Evolutionary conservation across 2,888 invertebrate species (phyloP).

Genomic region (Drosophila subsilvestris): DNA sequence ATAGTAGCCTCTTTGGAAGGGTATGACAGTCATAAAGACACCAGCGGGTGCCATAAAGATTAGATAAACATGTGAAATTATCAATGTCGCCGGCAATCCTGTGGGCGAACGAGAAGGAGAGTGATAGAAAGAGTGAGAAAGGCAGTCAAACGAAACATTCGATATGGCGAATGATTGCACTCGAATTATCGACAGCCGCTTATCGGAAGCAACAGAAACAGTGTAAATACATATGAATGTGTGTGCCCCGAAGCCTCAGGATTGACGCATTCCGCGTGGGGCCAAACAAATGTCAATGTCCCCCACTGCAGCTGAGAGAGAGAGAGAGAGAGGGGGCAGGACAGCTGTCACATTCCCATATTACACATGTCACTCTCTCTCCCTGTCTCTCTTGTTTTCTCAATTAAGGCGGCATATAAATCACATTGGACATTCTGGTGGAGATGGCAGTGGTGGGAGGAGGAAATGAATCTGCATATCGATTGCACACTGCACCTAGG

Average conservation of each 20-base stretch:
- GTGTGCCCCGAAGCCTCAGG: background rate
- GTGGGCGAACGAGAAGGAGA: constrained; percentile 20
- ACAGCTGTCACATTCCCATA: constrained; percentile 37
- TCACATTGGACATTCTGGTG: constrained; percentile 35
- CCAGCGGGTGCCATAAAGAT: constrained; percentile 63
- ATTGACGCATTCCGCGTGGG: constrained; percentile 37
- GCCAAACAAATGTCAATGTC: constrained; percentile 44
- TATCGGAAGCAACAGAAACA: constrained; percentile 7
- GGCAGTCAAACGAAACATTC: constrained; percentile 18
- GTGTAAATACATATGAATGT: background rate
- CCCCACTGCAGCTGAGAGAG: constrained; percentile 13
- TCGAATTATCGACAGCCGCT: constrained; percentile 56
- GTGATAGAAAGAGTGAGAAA: constrained; percentile 2
- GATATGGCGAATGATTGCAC: constrained; percentile 54
- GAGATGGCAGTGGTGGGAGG: background rate
- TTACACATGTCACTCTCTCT: constrained; percentile 42
- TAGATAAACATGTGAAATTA: constrained; percentile 73
- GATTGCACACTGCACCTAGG: constrained; percentile 27
- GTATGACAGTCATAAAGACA: constrained; percentile 48
- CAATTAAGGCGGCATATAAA: constrained; percentile 47
- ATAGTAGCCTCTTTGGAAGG: background rate
- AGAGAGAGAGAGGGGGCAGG: background rate
- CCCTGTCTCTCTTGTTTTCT: constrained; percentile 21
- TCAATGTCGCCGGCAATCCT: constrained; percentile 46
- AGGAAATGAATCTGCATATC: constrained; percentile 19